Conservation (phyloP, 2,888 invertebrate species). For the Tortrix viridana region DNA sequence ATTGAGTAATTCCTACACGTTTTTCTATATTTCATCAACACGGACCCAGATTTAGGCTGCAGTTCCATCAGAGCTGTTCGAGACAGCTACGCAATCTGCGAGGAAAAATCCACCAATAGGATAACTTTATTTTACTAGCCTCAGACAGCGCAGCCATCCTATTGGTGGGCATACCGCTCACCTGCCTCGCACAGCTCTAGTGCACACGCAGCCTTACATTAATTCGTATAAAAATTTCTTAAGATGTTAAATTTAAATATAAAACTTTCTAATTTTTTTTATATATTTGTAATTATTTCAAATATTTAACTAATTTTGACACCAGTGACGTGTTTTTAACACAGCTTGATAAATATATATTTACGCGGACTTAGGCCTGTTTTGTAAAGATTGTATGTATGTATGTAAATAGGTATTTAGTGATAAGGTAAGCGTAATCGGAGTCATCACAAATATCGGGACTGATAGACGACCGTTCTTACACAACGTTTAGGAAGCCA, state of each 20-base stretch:
- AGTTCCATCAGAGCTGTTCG: too few relatives aligned
- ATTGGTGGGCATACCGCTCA: too few relatives aligned
- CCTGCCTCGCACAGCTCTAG: too few relatives aligned
- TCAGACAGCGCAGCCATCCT: too few relatives aligned
- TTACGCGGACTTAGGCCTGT: constrained; percentile 57
- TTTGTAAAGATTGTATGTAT: constrained; percentile 33
- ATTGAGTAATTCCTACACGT: too few relatives aligned
- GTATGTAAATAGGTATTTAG: constrained; percentile 40
- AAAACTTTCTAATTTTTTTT: constrained; percentile 29
- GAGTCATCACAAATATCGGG: constrained; percentile 58
- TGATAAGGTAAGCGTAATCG: constrained; percentile 31
- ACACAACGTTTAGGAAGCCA: constrained; percentile 15
- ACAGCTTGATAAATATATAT: constrained; percentile 56
- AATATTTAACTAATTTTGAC: constrained; percentile 54
- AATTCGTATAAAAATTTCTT: constrained; percentile 56
- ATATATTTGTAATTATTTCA: constrained; percentile 35
- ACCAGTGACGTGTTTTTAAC: constrained; percentile 57
- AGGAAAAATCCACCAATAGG: too few relatives aligned
- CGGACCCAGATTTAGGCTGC: too few relatives aligned
- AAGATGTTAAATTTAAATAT: constrained; percentile 34
- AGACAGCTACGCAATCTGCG: too few relatives aligned
- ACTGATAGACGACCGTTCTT: constrained; percentile 18
- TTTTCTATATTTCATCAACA: too few relatives aligned
- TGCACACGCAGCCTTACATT: too few relatives aligned
- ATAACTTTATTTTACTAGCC: too few relatives aligned